phyloP scores from a whole-genome alignment of 2,888 invertebrate species.

The Melinaea menophilus region DNA sequence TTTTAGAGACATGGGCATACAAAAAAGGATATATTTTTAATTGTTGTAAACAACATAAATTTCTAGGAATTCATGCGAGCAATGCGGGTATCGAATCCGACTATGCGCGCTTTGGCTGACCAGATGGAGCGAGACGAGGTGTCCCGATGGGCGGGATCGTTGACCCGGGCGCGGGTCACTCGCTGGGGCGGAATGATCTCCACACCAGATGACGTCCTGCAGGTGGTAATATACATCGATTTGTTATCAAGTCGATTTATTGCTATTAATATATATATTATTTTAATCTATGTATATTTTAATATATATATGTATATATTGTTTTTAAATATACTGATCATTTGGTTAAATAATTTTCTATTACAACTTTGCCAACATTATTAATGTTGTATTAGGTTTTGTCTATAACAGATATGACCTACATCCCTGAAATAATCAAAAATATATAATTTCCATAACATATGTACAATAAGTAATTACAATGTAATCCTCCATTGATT shows the following conservation, averaged over 20 bases:
- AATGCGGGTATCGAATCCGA: conserved; percentile 93
- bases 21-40: no score
- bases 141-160: conserved; percentile 89
- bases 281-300: no score
- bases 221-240: conserved; percentile 73
- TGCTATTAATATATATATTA: no score
- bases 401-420: no score
- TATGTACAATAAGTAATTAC: not conserved
- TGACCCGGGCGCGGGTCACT: conserved; percentile 91
- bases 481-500: conserved; percentile 1
- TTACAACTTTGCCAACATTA: no score
- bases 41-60: conserved; percentile 11
- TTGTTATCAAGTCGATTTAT: no score
- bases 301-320: no score
- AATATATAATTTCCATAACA: not conserved
- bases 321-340: no score
- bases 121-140: conserved; percentile 97
- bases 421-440: no score
- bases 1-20: no score
- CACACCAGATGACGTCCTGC: conserved; percentile 95
- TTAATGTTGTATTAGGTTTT: no score
- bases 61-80: conserved; percentile 93
- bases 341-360: no score
- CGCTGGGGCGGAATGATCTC: conserved; percentile 99
- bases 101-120: conserved; percentile 94